phyloP scores from a whole-genome alignment of 2,888 invertebrate genomes.

The Omphaloscelis lunosa region DNA sequence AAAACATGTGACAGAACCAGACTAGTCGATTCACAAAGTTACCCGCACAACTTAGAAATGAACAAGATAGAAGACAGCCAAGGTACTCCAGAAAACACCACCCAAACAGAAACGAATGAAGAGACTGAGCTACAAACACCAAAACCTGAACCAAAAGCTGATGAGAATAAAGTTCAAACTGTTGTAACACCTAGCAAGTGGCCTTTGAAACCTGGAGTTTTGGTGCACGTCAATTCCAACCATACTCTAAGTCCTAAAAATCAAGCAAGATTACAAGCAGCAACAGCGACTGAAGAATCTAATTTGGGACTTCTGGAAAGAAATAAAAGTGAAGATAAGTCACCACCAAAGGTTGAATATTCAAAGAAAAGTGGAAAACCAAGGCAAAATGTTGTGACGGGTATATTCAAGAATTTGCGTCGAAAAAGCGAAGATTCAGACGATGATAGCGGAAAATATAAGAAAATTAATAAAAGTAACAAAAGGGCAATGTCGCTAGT shows the following conservation, averaged over 20 bases:
- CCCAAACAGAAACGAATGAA: conserved; percentile 71
- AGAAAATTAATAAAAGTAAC: conserved; percentile 88
- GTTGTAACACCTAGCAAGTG: conserved; percentile 92
- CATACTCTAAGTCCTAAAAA: conserved; percentile 92
- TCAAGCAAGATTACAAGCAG: conserved; percentile 79
- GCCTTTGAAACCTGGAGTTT: conserved; percentile 96
- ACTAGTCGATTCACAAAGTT: conserved; percentile 79
- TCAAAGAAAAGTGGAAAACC: conserved; percentile 85
- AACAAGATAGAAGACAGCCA: conserved; percentile 81
- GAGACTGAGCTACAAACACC: conserved; percentile 74
- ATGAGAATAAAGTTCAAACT: conserved; percentile 78
- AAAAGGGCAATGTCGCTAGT: conserved; percentile 86
- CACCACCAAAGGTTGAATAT: conserved; percentile 78
- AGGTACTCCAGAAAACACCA: conserved; percentile 79
- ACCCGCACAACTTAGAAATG: conserved; percentile 80
- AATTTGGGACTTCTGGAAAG: conserved; percentile 87
- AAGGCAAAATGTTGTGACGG: conserved; percentile 82
- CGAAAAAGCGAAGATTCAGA: conserved; percentile 85
- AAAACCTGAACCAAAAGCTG: conserved; percentile 75
- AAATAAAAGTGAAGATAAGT: conserved; percentile 74
- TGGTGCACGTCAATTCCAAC: conserved; percentile 96
- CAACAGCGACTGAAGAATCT: conserved; percentile 74
- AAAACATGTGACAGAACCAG: conserved; percentile 88
- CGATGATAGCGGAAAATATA: conserved; percentile 87
- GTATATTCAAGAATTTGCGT: conserved; percentile 82